These are phyloP conservation scores for Xylota sylvarum DNA, from an alignment of 2,888 invertebrate genomes.

Conservation along the genomic window DNA sequence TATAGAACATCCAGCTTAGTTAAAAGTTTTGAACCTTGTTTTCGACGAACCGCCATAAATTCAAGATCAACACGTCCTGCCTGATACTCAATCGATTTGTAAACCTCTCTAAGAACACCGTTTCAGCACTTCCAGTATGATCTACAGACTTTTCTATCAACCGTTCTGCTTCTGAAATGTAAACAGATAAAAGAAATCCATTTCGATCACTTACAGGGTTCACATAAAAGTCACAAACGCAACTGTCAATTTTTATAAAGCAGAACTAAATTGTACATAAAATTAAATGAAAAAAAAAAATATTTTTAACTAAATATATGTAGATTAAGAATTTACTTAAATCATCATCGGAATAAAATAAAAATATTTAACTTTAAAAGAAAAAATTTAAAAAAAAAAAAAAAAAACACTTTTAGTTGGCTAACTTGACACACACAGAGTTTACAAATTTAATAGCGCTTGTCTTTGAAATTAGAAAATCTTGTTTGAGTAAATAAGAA, in stretches of 20 bases:
- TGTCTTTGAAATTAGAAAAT: constrained; percentile 22
- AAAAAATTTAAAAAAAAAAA: neutral
- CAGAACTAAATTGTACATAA: neutral
- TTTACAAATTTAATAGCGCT: constrained; percentile 9
- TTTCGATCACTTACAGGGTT: no score
- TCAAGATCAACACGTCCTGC: no score
- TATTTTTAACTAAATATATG: neutral
- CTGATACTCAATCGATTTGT: no score
- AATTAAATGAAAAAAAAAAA: neutral
- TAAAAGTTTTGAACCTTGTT: no score
- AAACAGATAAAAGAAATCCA: no score
- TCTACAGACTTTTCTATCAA: no score
- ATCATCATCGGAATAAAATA: constrained; percentile 6
- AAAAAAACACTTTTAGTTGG: neutral
- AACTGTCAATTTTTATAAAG: constrained; percentile 1
- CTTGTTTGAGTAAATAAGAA: constrained; percentile 28
- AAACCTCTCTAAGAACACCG: no score
- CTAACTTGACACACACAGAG: constrained; percentile 16
- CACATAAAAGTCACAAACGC: neutral
- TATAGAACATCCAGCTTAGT: no score
- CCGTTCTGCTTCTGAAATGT: no score
- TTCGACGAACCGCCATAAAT: no score
- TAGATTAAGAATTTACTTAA: constrained; percentile 8
- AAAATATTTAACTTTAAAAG: neutral
- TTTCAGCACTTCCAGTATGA: no score